Evolutionary conservation across 2,888 invertebrate species (phyloP).

Genomic region (Diadromus collaris): DNA sequence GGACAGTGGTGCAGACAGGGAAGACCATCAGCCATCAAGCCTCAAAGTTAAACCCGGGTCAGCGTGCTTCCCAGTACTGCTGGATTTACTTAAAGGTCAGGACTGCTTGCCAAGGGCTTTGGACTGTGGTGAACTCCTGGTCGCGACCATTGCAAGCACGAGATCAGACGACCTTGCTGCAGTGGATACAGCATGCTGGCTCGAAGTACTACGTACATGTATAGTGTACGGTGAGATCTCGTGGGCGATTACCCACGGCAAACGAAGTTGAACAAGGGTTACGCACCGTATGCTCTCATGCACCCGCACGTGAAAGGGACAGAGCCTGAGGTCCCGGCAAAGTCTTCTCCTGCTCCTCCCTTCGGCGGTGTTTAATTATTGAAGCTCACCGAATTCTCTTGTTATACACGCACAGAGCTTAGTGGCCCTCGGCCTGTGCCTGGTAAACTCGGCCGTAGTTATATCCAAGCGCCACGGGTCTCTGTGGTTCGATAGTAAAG

Average conservation of each 20-base stretch:
- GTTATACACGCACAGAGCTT: no score
- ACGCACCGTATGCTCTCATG: slow-evolving; percentile 12
- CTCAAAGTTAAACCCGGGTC: slow-evolving; percentile 40
- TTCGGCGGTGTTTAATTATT: background rate
- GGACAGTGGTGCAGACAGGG: background rate
- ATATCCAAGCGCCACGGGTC: background rate
- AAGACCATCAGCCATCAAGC: slow-evolving; percentile 18
- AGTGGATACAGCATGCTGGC: background rate
- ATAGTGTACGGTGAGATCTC: background rate
- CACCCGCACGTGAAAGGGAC: background rate
- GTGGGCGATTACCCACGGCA: background rate
- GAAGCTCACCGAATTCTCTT: background rate
- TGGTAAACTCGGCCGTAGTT: background rate
- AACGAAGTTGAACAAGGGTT: background rate
- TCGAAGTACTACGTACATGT: background rate
- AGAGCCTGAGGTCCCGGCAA: background rate
- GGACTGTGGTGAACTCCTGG: slow-evolving; percentile 6
- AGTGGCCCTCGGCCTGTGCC: background rate
- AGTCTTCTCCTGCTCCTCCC: background rate
- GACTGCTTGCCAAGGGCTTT: slow-evolving; percentile 36
- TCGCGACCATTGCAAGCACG: background rate
- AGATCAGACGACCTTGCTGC: background rate
- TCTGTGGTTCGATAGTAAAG: no score
- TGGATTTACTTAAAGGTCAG: slow-evolving; percentile 46
- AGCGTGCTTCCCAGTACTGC: slow-evolving; percentile 6